Base-by-base conservation (phyloP, 1,140 invertebrate genomes). In the Gonioctena quinquepunctata region DNA sequence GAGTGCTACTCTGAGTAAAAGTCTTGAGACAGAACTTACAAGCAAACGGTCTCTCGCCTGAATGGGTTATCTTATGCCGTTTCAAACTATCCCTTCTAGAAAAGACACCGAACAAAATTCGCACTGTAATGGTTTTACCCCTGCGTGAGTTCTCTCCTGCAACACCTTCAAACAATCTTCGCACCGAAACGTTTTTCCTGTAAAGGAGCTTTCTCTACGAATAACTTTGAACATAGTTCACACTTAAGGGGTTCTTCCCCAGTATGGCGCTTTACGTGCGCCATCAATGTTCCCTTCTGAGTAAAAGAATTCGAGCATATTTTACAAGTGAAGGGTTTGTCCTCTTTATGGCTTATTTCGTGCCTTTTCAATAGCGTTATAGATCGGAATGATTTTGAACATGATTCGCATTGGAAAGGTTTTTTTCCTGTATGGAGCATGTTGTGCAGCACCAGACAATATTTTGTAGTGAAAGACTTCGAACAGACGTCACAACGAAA, bases 61-160 rank as follows among this genome's bases (percentile, higher is more conserved):
- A 84, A 73, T 89, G 88, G 16, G 86, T 85, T 81, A 86, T 84
- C 81, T 88, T 85, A 74, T 90, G 89, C 18, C 86, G 84, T 62
- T 85, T 86, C 26, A 90, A 79, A 62, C 87, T 88, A 68, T 86
- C 85, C 22, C 22, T 19, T 19, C 6, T n/a, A 21, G 18, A 18
- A 19, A 21, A 56, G 18, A 11, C 16, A 18, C 21, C 1, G 52
- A 21, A 19, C 52, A 56, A 18, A 56, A 3, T 56, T 56, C n/a
- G 21, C 52, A 56, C 19, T 56, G 18, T 13, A n/a, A 19, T 7
- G 16, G 18, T 19, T 56, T 21, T 21, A 6, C 52, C 0, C 18
- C 52, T 56, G 22, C 19, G 6, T 56, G 52, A 19, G 13, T n/a
- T 1, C 57, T 18, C 57, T 21, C 6, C n/a, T 60, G 57, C 8